A percentile compares a stretch with the other conserved stretches of the same genome.
Conservation (phyloP, 2,888 invertebrate species). For the Fabriciana adippe region DNA sequence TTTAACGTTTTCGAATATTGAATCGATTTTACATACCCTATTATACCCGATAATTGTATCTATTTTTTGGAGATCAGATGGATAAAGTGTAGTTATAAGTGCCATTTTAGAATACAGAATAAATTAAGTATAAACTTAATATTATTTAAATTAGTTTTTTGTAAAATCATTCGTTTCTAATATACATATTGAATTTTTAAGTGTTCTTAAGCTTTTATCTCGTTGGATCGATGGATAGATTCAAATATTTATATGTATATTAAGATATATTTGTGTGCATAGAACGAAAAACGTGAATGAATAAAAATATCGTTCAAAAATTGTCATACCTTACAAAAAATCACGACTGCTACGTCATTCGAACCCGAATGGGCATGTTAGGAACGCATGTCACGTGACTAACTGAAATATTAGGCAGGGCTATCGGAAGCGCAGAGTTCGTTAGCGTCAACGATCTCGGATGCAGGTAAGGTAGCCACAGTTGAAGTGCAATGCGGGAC, state of each 20-base stretch:
- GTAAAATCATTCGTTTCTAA: no score
- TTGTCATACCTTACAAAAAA: conserved; percentile 9
- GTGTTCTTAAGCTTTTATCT: no score
- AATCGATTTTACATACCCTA: conserved; percentile 17
- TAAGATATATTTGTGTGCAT: no score
- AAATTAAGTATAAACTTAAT: no score
- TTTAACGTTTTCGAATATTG: conserved; percentile 29
- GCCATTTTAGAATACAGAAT: no score
- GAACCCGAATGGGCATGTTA: conserved; percentile 12
- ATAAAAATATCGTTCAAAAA: conserved; percentile 6
- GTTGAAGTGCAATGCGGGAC: background rate
- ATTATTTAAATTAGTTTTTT: no score
- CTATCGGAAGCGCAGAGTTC: conserved; percentile 51
- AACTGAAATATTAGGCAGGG: conserved; percentile 45
- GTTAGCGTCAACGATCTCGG: conserved; percentile 47
- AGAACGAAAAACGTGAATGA: no score
- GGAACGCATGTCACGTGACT: conserved; percentile 37
- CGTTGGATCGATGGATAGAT: no score
- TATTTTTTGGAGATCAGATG: no score
- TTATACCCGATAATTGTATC: background rate
- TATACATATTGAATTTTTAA: no score
- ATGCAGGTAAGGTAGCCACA: conserved; percentile 15
- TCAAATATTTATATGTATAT: no score
- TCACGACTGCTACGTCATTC: conserved; percentile 11
- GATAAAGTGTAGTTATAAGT: no score